phyloP scores from a whole-genome alignment of 2,797 vertebrate genomes.

The Sphenopsis melanotis region DNA sequence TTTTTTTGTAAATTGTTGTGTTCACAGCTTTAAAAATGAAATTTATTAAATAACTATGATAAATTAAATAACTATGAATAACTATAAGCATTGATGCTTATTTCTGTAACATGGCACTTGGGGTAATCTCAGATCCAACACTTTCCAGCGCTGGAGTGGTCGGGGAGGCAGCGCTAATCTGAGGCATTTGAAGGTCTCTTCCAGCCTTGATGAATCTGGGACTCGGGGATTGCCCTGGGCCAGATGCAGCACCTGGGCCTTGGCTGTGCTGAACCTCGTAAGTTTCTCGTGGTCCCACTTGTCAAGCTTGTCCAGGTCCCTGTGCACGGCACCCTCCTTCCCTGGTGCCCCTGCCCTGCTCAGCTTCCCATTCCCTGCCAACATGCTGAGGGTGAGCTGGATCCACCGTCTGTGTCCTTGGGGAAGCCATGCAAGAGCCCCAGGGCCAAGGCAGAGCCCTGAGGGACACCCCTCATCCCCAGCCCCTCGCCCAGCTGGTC shows the following conservation, averaged over 20 bases:
- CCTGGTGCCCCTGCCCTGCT: accelerated
- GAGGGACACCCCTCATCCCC: not conserved
- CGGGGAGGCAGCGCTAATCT: accelerated
- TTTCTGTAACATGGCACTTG: not conserved
- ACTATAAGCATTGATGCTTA: not conserved
- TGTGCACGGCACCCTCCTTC: not conserved
- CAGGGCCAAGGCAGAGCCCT: not conserved
- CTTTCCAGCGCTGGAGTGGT: not conserved
- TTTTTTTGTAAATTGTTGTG: not conserved
- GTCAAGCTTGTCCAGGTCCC: not conserved
- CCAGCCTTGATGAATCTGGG: accelerated
- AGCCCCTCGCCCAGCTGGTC: not conserved
- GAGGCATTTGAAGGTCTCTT: not conserved
- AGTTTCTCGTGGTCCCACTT: accelerated
- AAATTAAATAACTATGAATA: not conserved
- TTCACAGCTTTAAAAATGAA: not conserved
- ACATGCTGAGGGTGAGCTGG: not conserved
- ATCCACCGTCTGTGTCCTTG: not conserved
- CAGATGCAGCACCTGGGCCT: not conserved
- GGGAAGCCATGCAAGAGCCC: not conserved
- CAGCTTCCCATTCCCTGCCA: not conserved
- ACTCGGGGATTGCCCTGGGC: accelerated
- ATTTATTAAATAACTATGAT: not conserved
- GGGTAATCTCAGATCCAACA: not conserved
- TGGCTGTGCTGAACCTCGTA: accelerated